A percentile compares a stretch with the other conserved stretches of the same genome.
Conservation (phyloP, 2,113 vertebrate species). For the Azemiops feae region DNA sequence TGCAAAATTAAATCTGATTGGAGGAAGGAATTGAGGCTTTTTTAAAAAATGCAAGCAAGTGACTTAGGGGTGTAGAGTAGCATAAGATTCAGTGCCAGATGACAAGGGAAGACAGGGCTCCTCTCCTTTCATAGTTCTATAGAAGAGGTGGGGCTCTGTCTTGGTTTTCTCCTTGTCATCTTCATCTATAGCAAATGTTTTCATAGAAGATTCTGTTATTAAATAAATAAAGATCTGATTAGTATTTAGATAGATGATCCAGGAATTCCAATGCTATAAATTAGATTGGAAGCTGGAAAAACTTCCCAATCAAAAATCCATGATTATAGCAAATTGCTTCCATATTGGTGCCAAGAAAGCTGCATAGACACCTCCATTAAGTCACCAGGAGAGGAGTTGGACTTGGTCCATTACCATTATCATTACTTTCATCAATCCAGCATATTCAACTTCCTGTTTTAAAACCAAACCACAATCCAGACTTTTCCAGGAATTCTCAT, state of each 20-base stretch:
- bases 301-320: neutral
- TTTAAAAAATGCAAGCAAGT: neutral
- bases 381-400: neutral
- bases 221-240: neutral
- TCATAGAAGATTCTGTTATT: neutral
- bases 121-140: neutral
- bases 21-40: neutral
- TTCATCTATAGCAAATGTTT: neutral
- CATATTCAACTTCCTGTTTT: neutral
- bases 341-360: neutral
- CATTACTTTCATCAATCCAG: neutral
- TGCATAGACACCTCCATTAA: neutral
- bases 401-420: neutral
- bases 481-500: neutral
- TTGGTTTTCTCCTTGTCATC: neutral
- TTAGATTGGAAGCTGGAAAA: neutral
- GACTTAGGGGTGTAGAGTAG: neutral
- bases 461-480: neutral
- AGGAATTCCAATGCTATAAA: neutral
- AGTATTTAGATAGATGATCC: neutral
- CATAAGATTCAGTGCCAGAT: neutral
- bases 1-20: neutral
- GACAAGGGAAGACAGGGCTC: neutral
- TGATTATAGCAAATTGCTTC: neutral
- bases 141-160: neutral